phyloP scores from a whole-genome alignment of 1,140 invertebrate genomes.

The Anadara kagoshimensis region DNA sequence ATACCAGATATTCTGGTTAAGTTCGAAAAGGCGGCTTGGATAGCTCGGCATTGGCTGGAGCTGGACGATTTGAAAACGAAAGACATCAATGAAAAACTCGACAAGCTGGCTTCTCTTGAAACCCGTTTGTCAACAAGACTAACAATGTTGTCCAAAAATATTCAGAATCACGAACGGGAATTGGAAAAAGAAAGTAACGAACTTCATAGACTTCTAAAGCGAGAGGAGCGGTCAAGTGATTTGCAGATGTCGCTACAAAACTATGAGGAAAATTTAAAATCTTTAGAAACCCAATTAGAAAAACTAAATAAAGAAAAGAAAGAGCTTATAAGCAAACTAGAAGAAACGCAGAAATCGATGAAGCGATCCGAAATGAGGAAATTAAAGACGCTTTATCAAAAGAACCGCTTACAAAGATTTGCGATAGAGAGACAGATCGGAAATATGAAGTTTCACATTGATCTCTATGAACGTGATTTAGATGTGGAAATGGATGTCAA shows the following conservation, averaged over 20 bases:
- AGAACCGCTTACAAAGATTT: conserved; percentile 60
- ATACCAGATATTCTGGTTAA: conserved; percentile 65
- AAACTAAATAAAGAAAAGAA: conserved; percentile 51
- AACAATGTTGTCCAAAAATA: conserved; percentile 48
- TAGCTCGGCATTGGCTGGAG: conserved; percentile 59
- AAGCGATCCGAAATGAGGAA: conserved; percentile 44
- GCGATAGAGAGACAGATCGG: conserved; percentile 56
- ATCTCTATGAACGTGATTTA: conserved; percentile 53
- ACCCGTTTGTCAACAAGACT: conserved; percentile 50
- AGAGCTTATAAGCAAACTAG: conserved; percentile 42
- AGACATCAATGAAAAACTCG: conserved; percentile 57
- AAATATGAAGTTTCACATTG: conserved; percentile 51
- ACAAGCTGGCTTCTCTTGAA: conserved; percentile 51
- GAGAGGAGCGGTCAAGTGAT: conserved; percentile 56
- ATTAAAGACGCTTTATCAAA: conserved; percentile 54
- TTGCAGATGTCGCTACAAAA: conserved; percentile 51
- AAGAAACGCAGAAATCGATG: conserved; percentile 41
- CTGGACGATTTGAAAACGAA: conserved; percentile 61
- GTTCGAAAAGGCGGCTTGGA: conserved; percentile 57
- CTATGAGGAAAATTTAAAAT: conserved; percentile 37
- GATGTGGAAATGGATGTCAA: conserved; percentile 58
- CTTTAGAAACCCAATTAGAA: conserved; percentile 39
- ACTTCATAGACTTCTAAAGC: conserved; percentile 54
- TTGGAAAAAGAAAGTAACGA: conserved; percentile 52
- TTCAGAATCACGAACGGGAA: conserved; percentile 48